These are phyloP conservation scores for Diplolepis rosae DNA, from an alignment of 2,888 invertebrate genomes.

Conservation along the genomic window DNA sequence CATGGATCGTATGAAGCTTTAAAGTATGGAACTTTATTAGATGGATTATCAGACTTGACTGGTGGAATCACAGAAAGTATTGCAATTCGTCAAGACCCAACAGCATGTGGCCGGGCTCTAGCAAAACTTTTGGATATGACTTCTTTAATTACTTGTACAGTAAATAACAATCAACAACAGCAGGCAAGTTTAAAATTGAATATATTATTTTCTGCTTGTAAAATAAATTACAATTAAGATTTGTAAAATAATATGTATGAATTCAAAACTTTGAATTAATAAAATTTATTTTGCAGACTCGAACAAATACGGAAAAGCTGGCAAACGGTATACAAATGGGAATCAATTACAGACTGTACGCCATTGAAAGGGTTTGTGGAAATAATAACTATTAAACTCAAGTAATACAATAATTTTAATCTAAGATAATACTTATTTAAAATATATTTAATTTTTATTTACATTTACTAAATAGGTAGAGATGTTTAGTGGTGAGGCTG, in stretches of 20 bases:
- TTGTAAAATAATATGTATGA: not conserved
- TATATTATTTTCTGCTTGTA: too few relatives aligned
- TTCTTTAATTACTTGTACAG: conserved; percentile 87
- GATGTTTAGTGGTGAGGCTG: conserved; percentile 81
- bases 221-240: too few relatives aligned
- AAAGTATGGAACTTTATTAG: conserved; percentile 91
- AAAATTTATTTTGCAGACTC: conserved; percentile 72
- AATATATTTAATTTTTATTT: not conserved
- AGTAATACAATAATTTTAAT: not conserved
- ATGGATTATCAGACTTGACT: conserved; percentile 90
- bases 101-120: conserved; percentile 81
- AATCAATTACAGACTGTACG: conserved; percentile 86
- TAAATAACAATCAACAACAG: conserved; percentile 75
- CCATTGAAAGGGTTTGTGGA: conserved; percentile 79
- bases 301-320: conserved; percentile 79
- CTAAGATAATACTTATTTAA: too few relatives aligned
- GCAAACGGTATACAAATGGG: conserved; percentile 84
- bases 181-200: conserved; percentile 52
- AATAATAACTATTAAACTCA: not conserved
- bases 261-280: not conserved
- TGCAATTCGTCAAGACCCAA: conserved; percentile 81
- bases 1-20: conserved; percentile 95
- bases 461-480: conserved; percentile 76
- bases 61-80: conserved; percentile 92
- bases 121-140: conserved; percentile 85